A percentile compares a stretch with the other conserved stretches of the same genome.
Evolutionary conservation across 2,113 vertebrate genomes (phyloP).

Genomic region (Oreochromis aureus): DNA sequence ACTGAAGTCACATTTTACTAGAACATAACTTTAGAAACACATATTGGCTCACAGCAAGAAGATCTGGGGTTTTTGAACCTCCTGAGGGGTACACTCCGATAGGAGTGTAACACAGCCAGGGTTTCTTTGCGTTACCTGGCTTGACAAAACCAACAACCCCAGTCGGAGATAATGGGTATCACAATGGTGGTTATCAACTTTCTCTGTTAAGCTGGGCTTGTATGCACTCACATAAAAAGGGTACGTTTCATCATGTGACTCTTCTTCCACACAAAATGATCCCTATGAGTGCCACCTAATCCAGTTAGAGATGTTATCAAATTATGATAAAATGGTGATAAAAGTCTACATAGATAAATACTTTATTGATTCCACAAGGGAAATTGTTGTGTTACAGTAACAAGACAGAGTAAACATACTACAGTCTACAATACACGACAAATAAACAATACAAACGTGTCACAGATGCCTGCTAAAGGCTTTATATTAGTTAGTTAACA

Average conservation of each 20-base stretch:
- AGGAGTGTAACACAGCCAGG: background rate
- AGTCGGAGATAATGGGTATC: rapidly evolving
- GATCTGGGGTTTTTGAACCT: rapidly evolving
- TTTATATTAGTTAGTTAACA: background rate
- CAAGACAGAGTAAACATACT: background rate
- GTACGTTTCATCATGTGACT: rapidly evolving
- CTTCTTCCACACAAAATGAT: background rate
- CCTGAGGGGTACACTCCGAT: background rate
- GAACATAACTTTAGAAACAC: background rate
- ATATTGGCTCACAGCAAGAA: background rate
- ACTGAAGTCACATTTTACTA: background rate
- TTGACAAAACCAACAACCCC: background rate
- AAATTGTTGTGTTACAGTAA: background rate
- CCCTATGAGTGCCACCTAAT: background rate
- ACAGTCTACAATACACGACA: rapidly evolving
- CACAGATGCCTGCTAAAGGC: background rate
- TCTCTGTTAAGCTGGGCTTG: background rate
- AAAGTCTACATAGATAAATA: background rate
- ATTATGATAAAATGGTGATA: rapidly evolving
- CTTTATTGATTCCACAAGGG: background rate
- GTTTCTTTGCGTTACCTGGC: background rate
- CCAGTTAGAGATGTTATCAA: background rate
- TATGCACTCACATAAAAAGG: background rate
- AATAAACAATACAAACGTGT: background rate
- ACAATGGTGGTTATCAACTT: background rate